Conservation (phyloP, 2,113 vertebrate genomes). For the Rana temporaria region DNA sequence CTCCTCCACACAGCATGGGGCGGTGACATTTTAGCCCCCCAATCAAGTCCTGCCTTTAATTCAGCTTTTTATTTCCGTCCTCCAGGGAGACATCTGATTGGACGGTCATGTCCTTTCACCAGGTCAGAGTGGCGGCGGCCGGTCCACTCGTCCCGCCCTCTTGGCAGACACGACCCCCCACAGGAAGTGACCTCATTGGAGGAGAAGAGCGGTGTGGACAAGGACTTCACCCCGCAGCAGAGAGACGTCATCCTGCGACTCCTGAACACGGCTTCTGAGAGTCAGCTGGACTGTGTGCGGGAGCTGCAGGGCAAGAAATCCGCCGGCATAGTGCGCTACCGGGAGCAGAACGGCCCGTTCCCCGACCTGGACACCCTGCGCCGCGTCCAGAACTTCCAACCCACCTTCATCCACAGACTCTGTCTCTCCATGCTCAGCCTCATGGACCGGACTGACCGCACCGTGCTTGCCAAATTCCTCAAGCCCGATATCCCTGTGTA, state of each 20-base stretch:
- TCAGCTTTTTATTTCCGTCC: too few relatives aligned
- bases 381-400: slow-evolving; percentile 73
- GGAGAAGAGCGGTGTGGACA: slow-evolving; percentile 17
- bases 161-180: slow-evolving; percentile 61
- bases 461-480: slow-evolving; percentile 68
- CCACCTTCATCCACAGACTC: slow-evolving; percentile 73
- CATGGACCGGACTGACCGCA: slow-evolving; percentile 57
- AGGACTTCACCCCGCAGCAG: slow-evolving; percentile 72
- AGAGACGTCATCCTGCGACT: slow-evolving; percentile 70
- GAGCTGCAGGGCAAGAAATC: slow-evolving; percentile 76
- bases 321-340: slow-evolving; percentile 65
- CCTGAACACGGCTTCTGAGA: slow-evolving; percentile 71
- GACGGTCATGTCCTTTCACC: not conserved
- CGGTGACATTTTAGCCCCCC: too few relatives aligned
- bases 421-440: slow-evolving; percentile 76
- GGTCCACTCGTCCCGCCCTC: slow-evolving; percentile 71
- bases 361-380: slow-evolving; percentile 71
- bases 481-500: slow-evolving; percentile 74
- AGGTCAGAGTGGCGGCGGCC: slow-evolving; percentile 58
- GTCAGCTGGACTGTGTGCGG: slow-evolving; percentile 71
- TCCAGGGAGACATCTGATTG: not conserved
- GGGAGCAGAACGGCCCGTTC: slow-evolving; percentile 75
- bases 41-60: too few relatives aligned
- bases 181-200: not conserved
- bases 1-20: too few relatives aligned